Percentiles rank a stretch among this genome's conserved stretches.
phyloP scores from a whole-genome alignment of 2,797 vertebrate genomes.

The Acrossocheilus wenchowensis region DNA sequence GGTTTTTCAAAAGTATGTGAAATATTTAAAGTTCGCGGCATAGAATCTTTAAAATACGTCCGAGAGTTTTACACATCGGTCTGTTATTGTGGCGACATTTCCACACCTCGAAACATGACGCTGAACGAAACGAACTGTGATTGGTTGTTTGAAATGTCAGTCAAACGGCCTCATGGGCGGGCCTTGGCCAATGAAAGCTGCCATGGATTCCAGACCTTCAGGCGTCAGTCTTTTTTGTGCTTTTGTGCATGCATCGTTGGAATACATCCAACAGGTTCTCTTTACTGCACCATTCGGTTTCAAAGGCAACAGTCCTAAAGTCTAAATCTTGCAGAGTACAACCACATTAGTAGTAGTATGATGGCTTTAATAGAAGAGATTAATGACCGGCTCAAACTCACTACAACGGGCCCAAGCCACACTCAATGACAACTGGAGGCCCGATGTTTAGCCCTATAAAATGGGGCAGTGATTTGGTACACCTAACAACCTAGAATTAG shows the following conservation, averaged over 20 bases:
- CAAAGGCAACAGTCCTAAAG: not conserved
- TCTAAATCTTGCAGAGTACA: conserved; percentile 48
- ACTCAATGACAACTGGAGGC: conserved; percentile 71
- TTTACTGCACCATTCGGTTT: not conserved
- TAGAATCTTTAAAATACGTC: too few species aligned
- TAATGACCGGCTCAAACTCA: conserved; percentile 70
- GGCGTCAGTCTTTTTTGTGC: too few species aligned
- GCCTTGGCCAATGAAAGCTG: too few species aligned
- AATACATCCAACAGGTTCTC: not conserved
- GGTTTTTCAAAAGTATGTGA: too few species aligned
- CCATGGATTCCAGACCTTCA: too few species aligned
- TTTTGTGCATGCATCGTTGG: not conserved
- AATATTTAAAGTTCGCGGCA: too few species aligned
- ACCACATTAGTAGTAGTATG: conserved; percentile 52
- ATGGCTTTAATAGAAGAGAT: conserved; percentile 79
- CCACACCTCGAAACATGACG: too few species aligned
- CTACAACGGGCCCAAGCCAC: conserved; percentile 72
- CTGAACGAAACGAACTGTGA: too few species aligned
- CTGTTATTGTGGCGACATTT: too few species aligned
- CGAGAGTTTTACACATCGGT: too few species aligned
- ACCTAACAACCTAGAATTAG: conserved; percentile 76
- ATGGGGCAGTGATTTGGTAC: conserved; percentile 66
- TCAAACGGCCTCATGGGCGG: too few species aligned
- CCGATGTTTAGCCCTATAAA: conserved; percentile 47
- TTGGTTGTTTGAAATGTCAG: too few species aligned